These are phyloP conservation scores for Nephila pilipes DNA, from an alignment of 1,140 invertebrate species.

Conservation along the genomic window DNA sequence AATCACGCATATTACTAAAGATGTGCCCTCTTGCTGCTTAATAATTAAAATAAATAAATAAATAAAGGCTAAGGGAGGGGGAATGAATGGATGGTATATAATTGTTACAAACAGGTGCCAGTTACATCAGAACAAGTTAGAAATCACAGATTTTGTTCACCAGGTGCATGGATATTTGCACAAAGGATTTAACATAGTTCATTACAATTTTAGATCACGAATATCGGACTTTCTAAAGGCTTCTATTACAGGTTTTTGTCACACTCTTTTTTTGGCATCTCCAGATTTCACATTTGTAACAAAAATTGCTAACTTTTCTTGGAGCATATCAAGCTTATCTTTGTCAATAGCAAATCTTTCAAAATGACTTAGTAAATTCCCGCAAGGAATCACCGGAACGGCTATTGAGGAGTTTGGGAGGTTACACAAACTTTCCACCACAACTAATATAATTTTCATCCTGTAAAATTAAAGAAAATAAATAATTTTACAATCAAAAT, in stretches of 20 bases:
- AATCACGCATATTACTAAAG: background rate
- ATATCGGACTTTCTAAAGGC: background rate
- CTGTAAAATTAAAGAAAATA: background rate
- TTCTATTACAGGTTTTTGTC: background rate
- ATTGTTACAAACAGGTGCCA: conserved; percentile 30
- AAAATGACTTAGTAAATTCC: conserved; percentile 53
- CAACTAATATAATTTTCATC: conserved; percentile 18
- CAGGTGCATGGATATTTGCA: conserved; percentile 15
- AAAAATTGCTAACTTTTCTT: conserved; percentile 55
- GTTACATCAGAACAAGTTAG: background rate
- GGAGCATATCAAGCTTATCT: conserved; percentile 57
- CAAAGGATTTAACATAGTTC: background rate
- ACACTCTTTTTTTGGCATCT: conserved; percentile 7
- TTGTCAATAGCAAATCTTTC: conserved; percentile 55
- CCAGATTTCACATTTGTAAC: background rate
- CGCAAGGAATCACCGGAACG: conserved; percentile 17
- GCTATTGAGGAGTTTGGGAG: conserved; percentile 1
- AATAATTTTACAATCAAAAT: background rate
- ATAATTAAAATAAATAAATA: conserved; percentile 14
- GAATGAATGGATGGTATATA: conserved; percentile 47
- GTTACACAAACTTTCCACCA: conserved; percentile 40
- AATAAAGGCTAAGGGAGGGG: background rate
- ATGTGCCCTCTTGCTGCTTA: conserved; percentile 30
- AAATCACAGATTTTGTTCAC: conserved; percentile 40
- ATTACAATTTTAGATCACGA: conserved; percentile 27